A percentile compares a stretch with the other conserved stretches of the same genome.
Conservation (phyloP, 2,888 invertebrate genomes). For the Priapulus caudatus region DNA sequence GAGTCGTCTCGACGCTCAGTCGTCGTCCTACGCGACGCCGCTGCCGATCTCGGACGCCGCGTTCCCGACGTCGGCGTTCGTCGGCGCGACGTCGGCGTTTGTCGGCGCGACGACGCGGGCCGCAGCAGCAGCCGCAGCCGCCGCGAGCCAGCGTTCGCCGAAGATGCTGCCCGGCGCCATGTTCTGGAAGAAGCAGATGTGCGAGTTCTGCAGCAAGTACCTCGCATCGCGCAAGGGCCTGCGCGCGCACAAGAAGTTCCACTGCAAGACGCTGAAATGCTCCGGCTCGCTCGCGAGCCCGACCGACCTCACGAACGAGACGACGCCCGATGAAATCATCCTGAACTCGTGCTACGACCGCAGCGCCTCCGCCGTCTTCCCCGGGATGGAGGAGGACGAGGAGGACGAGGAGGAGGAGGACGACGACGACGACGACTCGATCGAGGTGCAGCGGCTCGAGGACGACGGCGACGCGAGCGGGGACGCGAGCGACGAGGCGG, state of each 20-base stretch:
- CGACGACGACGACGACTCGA: background rate
- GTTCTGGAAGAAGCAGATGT: constrained; percentile 3
- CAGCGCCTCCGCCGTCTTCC: background rate
- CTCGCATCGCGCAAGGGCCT: background rate
- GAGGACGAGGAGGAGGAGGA: background rate
- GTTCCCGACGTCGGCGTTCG: no score
- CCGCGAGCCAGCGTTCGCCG: no score
- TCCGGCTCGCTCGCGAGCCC: background rate
- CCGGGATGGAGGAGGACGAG: background rate
- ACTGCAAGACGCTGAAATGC: background rate
- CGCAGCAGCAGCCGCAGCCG: no score
- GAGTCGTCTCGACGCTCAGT: no score
- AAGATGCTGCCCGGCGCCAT: background rate
- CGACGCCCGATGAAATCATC: background rate
- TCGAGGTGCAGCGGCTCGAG: background rate
- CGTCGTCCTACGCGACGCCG: no score
- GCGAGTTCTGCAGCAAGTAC: background rate
- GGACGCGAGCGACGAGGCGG: background rate
- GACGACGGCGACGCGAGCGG: background rate
- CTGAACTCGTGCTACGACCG: background rate
- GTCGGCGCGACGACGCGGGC: no score
- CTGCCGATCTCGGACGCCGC: no score
- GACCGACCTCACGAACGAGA: background rate
- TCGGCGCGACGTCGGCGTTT: no score
- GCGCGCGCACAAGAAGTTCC: background rate